A percentile compares a stretch with the other conserved stretches of the same genome.
Conservation (phyloP, 2,888 invertebrate genomes). For the Orthonychiurus folsomi region DNA sequence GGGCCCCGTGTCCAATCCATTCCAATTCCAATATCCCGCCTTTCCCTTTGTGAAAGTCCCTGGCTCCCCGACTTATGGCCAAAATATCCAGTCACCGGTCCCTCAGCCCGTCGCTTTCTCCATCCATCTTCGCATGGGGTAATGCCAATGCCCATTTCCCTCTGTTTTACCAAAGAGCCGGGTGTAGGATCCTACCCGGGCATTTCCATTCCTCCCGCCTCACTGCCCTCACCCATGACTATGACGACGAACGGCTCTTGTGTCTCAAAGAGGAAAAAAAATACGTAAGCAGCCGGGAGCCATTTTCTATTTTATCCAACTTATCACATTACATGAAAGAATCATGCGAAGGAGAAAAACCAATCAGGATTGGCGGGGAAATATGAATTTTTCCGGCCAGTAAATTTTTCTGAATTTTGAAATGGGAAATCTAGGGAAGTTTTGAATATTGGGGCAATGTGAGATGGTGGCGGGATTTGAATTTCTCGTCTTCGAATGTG, state of each 20-base stretch:
- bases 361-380: no score
- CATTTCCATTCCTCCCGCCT: not conserved
- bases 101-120: not conserved
- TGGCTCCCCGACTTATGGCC: not conserved
- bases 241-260: no score
- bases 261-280: not conserved
- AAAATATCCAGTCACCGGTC: not conserved
- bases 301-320: not conserved
- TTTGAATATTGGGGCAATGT: no score
- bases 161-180: no score
- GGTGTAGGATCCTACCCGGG: not conserved
- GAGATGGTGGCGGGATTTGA: no score
- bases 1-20: not conserved
- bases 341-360: no score
- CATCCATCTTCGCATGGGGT: no score
- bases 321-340: not conserved
- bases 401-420: no score
- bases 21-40: not conserved
- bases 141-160: no score
- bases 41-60: not conserved
- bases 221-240: not conserved
- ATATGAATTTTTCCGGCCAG: no score
- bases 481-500: no score
- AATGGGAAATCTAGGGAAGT: no score
- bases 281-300: not conserved